Evolutionary conservation across 2,888 invertebrate species (phyloP), one percentile per base, ranked within the genome.

Genomic region (Synanthedon andrenaeformis): DNA sequence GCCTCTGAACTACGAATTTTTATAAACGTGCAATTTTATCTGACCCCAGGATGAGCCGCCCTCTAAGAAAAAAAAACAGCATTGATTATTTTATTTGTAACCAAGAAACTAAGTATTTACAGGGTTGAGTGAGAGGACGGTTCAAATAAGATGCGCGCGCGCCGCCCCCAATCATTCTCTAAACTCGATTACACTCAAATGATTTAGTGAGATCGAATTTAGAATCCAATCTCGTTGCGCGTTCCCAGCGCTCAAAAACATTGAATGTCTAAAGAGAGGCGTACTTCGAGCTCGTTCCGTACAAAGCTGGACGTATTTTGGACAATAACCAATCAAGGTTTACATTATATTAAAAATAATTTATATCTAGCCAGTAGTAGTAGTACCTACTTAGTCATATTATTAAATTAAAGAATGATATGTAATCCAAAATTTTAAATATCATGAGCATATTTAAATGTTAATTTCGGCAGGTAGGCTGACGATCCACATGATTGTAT

Each of bases 151-250:
- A 75, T 74, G 77, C 76, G 73, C 74, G 71, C 60, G 77, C 72
- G 62, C 77, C 83, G 82, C 84, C 86, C 85, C 81, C 82, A 72
- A 79, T 78, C 74, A 78, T 72, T 76, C 77, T 80, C 80, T 79
- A 83, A 83, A 85, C 82, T 83, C 81, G 82, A 85, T 86, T 86
- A 86, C 78, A 69, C 73, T 74, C 65, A 81, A 79, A 86, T 86
- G 82, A 87, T 87, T 87, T 86, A 87, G 80, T 65, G 79, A 77
- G 74, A 86, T 83, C 78, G 83, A 82, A 83, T 86, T 82, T 79
- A 72, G 74, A 78, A 80, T 67, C 76, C 72, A 70, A 69, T 73
- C 74, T 74, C 74, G 79, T 78, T 80, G 79, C 77, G 35, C 49
- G 51, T 51, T 52, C 52, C 41, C 53, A 53, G 51, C 50, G 13